Evolutionary conservation across 2,888 invertebrate genomes (phyloP).

Genomic region (Sphaeridia pumilis): DNA sequence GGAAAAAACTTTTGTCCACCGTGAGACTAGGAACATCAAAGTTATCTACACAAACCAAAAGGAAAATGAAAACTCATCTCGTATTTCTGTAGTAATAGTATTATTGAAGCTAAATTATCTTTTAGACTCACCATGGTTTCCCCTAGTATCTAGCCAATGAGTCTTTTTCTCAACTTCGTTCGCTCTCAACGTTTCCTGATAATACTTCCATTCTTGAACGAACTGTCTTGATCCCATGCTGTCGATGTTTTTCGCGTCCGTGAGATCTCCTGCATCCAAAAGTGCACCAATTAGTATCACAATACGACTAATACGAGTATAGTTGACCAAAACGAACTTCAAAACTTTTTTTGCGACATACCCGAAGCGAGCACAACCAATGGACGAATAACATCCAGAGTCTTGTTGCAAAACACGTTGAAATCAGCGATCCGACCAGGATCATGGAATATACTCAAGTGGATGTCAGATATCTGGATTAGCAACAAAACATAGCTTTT

Average conservation of each 20-base stretch:
- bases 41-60: slow-evolving; percentile 55
- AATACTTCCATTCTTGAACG: slow-evolving; percentile 69
- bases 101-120: slow-evolving; percentile 17
- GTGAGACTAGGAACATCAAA: slow-evolving; percentile 64
- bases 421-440: slow-evolving; percentile 61
- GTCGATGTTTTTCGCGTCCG: slow-evolving; percentile 71
- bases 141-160: slow-evolving; percentile 76
- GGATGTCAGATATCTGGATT: slow-evolving; percentile 77
- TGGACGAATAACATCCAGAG: slow-evolving; percentile 61
- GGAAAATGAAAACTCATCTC: not conserved
- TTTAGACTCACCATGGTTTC: slow-evolving; percentile 87
- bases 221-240: slow-evolving; percentile 69
- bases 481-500: slow-evolving; percentile 33
- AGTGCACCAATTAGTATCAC: not conserved
- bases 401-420: slow-evolving; percentile 63
- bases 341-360: slow-evolving; percentile 34
- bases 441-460: slow-evolving; percentile 74
- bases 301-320: not conserved
- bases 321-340: not conserved
- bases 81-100: not conserved
- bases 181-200: slow-evolving; percentile 56
- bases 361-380: slow-evolving; percentile 69
- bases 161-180: slow-evolving; percentile 56
- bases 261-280: slow-evolving; percentile 55
- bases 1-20: slow-evolving; percentile 61